Evolutionary conservation across 2,888 invertebrate species (phyloP).

Genomic region (Cosmopolites sordidus): DNA sequence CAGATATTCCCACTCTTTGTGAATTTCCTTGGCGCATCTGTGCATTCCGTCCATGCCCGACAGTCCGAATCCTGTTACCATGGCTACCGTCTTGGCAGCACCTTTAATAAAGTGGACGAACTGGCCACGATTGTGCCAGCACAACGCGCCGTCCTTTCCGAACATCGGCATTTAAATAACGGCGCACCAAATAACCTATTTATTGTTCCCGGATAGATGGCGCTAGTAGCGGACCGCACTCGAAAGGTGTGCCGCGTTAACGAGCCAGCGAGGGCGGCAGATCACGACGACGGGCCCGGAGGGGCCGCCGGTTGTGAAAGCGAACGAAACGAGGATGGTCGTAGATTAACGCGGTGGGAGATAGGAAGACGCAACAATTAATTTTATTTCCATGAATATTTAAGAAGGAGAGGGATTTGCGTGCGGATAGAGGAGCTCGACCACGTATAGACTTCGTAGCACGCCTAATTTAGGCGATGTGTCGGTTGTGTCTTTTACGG

Average conservation of each 20-base stretch:
- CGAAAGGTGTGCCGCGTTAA: too few relatives aligned
- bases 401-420: constrained; percentile 1
- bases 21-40: too few relatives aligned
- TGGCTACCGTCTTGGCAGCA: constrained; percentile 1
- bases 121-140: neutral
- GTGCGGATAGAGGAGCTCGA: neutral
- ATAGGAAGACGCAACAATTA: neutral
- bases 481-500: neutral
- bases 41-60: neutral
- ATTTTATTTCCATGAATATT: constrained; percentile 2
- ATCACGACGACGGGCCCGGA: too few relatives aligned
- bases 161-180: neutral
- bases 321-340: neutral
- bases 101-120: constrained; percentile 1
- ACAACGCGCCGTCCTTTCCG: neutral
- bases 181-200: neutral
- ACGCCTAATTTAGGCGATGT: constrained; percentile 4
- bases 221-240: too few relatives aligned
- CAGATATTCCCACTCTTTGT: too few relatives aligned
- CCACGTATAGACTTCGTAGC: constrained; percentile 6
- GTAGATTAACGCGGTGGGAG: neutral
- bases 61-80: neutral
- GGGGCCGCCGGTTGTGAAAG: neutral
- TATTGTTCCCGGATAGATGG: too few relatives aligned
- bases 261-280: too few relatives aligned